Conservation (phyloP, 2,113 vertebrate genomes). For the Melanotaenia duboulayi region DNA sequence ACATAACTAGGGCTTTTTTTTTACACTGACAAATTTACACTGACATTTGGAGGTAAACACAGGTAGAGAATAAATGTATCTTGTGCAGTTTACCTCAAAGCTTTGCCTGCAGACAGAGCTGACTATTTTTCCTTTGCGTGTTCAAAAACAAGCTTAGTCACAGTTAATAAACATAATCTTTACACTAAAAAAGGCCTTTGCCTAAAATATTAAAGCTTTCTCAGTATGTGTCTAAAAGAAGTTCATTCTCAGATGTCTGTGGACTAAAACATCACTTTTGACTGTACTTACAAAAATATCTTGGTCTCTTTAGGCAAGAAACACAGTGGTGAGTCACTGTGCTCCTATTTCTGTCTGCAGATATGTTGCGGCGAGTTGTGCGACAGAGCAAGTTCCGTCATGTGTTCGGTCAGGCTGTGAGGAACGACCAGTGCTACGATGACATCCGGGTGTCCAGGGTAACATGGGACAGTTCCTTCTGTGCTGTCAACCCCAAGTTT, state of each 20-base stretch:
- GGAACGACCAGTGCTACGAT: constrained; percentile 97
- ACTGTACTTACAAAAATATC: neutral
- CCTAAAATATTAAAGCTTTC: constrained; percentile 1
- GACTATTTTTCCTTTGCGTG: constrained; percentile 1
- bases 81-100: neutral
- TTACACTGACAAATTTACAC: neutral
- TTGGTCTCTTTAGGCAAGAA: neutral
- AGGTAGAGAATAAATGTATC: constrained; percentile 1
- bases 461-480: constrained; percentile 98
- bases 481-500: constrained; percentile 95
- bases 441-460: constrained; percentile 97
- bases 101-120: constrained; percentile 8
- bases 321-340: neutral
- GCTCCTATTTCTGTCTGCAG: constrained; percentile 69
- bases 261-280: neutral
- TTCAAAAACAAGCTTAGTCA: constrained; percentile 28
- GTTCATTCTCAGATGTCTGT: neutral
- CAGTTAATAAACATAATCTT: constrained; percentile 18
- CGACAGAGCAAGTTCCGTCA: constrained; percentile 99
- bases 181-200: constrained; percentile 13
- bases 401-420: constrained; percentile 96
- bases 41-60: constrained; percentile 6
- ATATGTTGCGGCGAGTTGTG: constrained; percentile 96
- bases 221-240: neutral
- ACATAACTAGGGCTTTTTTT: neutral